Evolutionary conservation across 1,140 invertebrate genomes (phyloP).

Genomic region (Rhopalosiphum padi): DNA sequence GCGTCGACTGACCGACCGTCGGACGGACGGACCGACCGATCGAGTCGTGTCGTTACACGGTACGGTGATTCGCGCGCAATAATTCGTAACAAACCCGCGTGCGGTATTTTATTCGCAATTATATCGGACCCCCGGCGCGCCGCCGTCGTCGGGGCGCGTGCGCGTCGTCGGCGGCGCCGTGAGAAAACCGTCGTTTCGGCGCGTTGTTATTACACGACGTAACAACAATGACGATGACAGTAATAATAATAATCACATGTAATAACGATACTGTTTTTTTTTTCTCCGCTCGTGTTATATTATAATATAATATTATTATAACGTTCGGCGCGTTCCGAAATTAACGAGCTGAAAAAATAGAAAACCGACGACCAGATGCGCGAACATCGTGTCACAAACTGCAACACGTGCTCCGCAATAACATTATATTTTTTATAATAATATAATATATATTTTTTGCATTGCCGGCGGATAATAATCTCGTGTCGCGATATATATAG

Average conservation of each 20-base stretch:
- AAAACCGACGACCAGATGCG: not conserved
- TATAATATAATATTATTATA: not conserved
- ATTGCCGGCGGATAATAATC: too few relatives aligned
- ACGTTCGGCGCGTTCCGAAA: not conserved
- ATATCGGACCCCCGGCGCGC: slow-evolving; percentile 22
- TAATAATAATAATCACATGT: not conserved
- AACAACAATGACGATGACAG: not conserved
- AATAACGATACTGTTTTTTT: not conserved
- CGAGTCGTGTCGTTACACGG: not conserved
- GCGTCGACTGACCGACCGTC: not conserved
- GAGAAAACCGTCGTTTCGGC: slow-evolving; percentile 19
- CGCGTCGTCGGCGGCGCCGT: not conserved
- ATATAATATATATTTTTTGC: not conserved
- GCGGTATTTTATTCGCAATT: slow-evolving; percentile 34
- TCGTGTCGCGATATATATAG: too few relatives aligned
- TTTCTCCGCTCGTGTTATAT: not conserved
- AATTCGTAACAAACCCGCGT: slow-evolving; percentile 17
- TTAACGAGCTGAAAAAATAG: not conserved
- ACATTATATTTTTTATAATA: not conserved
- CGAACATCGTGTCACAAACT: not conserved
- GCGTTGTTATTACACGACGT: not conserved
- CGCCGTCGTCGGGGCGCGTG: not conserved
- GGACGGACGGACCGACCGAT: not conserved
- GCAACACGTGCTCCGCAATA: not conserved
- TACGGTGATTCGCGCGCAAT: not conserved